phyloP scores from a whole-genome alignment of 2,797 vertebrate genomes.

The Poeciliopsis paucimaculata region DNA sequence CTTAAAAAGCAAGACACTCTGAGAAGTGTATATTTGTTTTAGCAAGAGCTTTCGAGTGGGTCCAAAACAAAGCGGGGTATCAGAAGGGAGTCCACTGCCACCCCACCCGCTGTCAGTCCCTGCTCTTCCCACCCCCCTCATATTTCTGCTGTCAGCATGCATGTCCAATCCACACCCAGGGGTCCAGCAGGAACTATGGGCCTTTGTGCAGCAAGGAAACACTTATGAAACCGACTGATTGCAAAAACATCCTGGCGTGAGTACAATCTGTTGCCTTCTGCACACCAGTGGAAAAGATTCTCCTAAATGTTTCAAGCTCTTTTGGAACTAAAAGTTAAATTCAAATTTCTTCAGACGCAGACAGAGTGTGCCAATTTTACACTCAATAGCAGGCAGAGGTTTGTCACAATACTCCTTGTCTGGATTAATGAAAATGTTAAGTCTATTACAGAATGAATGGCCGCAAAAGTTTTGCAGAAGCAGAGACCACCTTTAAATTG shows the following conservation, averaged over 20 bases:
- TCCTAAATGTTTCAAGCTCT: background rate
- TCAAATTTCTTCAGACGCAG: background rate
- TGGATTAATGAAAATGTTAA: background rate
- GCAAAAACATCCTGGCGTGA: slow-evolving; percentile 4
- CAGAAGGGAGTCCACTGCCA: slow-evolving; percentile 57
- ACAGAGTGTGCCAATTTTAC: background rate
- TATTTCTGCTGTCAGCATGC: slow-evolving; percentile 59
- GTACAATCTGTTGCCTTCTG: slow-evolving; percentile 1
- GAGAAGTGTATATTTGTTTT: slow-evolving; percentile 74
- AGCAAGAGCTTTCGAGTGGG: slow-evolving; percentile 61
- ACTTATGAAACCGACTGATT: slow-evolving; percentile 14
- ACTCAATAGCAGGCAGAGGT: background rate
- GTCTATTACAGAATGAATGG: background rate
- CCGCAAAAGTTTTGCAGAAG: background rate
- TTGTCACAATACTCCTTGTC: background rate
- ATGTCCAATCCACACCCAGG: slow-evolving; percentile 52
- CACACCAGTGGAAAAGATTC: background rate
- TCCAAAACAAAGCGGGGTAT: slow-evolving; percentile 71
- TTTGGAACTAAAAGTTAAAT: background rate
- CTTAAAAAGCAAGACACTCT: slow-evolving; percentile 39
- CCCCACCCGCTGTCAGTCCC: slow-evolving; percentile 50
- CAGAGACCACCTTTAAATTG: background rate
- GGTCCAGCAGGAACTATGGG: slow-evolving; percentile 53
- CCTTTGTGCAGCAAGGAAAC: slow-evolving; percentile 49
- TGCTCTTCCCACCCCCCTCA: slow-evolving; percentile 24